Evolutionary conservation across 2,797 vertebrate genomes (phyloP).

Genomic region (Staurois parvus): DNA sequence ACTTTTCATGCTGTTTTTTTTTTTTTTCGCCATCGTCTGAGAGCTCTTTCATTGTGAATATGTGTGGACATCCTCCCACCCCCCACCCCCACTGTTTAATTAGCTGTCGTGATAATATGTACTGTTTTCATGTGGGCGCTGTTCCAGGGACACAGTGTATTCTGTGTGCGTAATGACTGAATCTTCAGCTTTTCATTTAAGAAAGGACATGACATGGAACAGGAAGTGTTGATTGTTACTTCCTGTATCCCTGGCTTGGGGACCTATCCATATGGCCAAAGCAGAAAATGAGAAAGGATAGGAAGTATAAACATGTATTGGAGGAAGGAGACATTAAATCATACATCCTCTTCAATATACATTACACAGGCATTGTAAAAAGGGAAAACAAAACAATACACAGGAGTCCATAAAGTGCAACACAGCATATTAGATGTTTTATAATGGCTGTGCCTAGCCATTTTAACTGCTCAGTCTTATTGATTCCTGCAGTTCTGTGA

Average conservation of each 20-base stretch:
- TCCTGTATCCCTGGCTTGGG: slow-evolving; percentile 62
- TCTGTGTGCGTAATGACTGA: background rate
- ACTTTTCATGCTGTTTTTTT: too few relatives aligned
- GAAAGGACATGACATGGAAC: slow-evolving; percentile 52
- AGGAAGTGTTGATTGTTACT: slow-evolving; percentile 63
- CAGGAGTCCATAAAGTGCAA: slow-evolving; percentile 13
- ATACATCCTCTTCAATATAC: slow-evolving; percentile 34
- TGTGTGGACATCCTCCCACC: background rate
- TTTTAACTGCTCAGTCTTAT: background rate
- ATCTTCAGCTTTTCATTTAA: slow-evolving; percentile 6
- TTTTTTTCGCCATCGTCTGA: too few relatives aligned
- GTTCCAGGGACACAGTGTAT: background rate
- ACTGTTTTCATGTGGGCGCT: background rate
- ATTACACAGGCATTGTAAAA: slow-evolving; percentile 7
- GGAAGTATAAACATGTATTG: slow-evolving; percentile 45
- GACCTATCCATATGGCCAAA: slow-evolving; percentile 66
- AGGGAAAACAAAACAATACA: background rate
- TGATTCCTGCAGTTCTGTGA: background rate
- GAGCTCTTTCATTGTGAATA: background rate
- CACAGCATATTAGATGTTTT: background rate
- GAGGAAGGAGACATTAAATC: slow-evolving; percentile 41
- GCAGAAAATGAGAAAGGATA: slow-evolving; percentile 67
- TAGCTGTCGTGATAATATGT: background rate
- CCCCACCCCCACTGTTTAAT: background rate
- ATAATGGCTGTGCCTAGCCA: background rate